phyloP scores from a whole-genome alignment of 2,113 vertebrate genomes.

The Salvelinus alpinus region DNA sequence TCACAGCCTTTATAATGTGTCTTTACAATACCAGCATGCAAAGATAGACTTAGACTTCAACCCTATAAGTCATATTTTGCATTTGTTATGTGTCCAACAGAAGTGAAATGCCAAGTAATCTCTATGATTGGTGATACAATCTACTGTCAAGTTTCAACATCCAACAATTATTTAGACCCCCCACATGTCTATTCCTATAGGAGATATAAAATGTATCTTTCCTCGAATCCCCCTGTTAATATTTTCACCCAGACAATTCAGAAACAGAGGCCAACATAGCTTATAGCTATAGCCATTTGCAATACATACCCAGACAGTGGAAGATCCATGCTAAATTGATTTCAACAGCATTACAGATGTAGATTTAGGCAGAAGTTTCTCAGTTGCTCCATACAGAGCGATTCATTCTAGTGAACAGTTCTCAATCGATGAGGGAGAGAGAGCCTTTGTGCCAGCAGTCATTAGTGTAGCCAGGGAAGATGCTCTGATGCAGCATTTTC shows the following conservation, averaged over 20 bases:
- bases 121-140: background rate
- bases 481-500: conserved; percentile 68
- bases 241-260: too few species aligned
- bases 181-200: too few species aligned
- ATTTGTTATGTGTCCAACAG: too few species aligned
- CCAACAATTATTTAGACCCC: too few species aligned
- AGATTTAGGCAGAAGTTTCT: conserved; percentile 8
- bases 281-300: background rate
- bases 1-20: conserved; percentile 53
- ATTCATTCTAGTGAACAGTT: conserved; percentile 36
- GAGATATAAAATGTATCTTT: too few species aligned
- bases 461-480: conserved; percentile 54
- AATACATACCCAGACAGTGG: background rate
- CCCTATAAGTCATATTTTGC: background rate
- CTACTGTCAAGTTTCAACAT: background rate
- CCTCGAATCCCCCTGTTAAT: too few species aligned
- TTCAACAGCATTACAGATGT: conserved; percentile 15
- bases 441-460: conserved; percentile 46
- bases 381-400: conserved; percentile 20
- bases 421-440: conserved; percentile 54
- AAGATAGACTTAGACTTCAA: conserved; percentile 19
- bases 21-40: conserved; percentile 50
- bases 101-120: background rate
- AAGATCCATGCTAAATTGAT: background rate
- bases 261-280: too few species aligned